phyloP scores from a whole-genome alignment of 2,797 vertebrate genomes.

The Phyllotis vaccarum region DNA sequence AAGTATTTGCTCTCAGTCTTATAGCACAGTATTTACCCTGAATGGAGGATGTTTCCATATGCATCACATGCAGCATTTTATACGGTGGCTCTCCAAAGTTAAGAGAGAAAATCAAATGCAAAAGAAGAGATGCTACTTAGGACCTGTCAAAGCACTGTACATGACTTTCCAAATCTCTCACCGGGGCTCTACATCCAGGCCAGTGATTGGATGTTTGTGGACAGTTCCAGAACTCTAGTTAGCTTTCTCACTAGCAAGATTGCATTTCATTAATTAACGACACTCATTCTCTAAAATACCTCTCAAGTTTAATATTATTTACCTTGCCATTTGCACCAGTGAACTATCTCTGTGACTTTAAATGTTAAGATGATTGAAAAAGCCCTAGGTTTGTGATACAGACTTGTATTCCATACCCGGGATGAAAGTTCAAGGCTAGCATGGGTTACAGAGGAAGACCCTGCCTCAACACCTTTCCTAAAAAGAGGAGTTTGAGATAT shows the following conservation, averaged over 20 bases:
- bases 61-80: neutral
- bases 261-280: neutral
- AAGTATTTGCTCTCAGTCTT: neutral
- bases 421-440: neutral
- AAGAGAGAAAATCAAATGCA: conserved; percentile 36
- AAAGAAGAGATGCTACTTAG: conserved; percentile 29
- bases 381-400: neutral
- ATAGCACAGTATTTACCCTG: neutral
- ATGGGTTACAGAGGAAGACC: neutral
- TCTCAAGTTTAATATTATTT: neutral
- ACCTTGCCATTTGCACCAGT: neutral
- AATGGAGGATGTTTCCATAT: neutral
- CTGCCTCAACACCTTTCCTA: neutral
- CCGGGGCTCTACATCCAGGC: neutral
- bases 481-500: neutral
- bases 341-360: neutral
- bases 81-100: conserved; percentile 26
- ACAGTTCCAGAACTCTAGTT: neutral
- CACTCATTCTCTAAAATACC: neutral
- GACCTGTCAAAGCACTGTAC: neutral
- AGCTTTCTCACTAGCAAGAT: neutral
- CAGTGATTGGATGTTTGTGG: neutral
- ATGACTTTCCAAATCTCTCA: neutral
- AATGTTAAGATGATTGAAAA: neutral
- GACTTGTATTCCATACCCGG: neutral